Base-by-base conservation (phyloP, 2,797 vertebrate genomes). In the Pelobates cultripes region DNA sequence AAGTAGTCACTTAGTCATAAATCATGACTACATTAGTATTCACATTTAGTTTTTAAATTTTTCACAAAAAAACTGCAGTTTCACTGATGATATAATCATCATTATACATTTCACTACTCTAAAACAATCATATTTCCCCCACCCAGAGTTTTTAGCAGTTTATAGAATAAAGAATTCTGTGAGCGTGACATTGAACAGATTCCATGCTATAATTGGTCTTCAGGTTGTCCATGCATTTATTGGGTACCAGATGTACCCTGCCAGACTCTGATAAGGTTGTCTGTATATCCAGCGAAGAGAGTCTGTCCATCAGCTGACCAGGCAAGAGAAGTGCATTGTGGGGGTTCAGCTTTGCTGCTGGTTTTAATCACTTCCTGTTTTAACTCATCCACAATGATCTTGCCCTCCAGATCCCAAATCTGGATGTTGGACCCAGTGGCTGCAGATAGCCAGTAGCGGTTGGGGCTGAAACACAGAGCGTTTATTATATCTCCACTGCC, bases 261-360 rank as follows among this genome's bases (percentile, higher is more conserved):
- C 97, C 97, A 99, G 89, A 99, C 97, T 85, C 97, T 93, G 88
- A 99, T 98, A 89, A 98, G 90, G 94, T 97, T 98, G 87, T 99
- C 97, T 0, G 97, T 99, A 93, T 99, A 99, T 85, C 97, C 97
- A 61, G 97, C 97, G 75, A 99, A 99, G 68, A 99, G 94, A 5
- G 97, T 98, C 96, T 98, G 97, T 89, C 97, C 97, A 28, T 98
- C 97, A 79, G 97, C 97, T 72, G 97, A 99, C 97, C 96, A 98
- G 70, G 96, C 97, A 91, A 98, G 89, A 44, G 93, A 96, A 0
- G 96, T 98, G 84, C 97, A 97, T 87, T 98, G 97, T 40, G 96
- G 96, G 0, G 97, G 96, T 70, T 98, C 97, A 0, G 97, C 97
- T 86, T 98, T 98, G 94, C 96, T 97, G 91, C 95, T 99, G 85